A percentile compares a stretch with the other conserved stretches of the same genome.
phyloP scores from a whole-genome alignment of 2,797 vertebrate species.

The Merluccius polli region DNA sequence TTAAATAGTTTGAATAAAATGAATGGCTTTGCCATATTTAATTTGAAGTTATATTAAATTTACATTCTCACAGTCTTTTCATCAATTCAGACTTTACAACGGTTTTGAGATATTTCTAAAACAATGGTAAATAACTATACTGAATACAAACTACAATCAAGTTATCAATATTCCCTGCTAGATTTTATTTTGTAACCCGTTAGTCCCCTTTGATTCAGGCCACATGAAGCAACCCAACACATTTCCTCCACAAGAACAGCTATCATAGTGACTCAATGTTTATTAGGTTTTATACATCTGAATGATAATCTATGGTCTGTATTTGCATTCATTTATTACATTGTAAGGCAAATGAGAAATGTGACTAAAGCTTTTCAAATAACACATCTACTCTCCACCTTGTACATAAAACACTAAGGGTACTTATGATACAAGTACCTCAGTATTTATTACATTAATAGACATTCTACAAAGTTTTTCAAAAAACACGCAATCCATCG shows the following conservation, averaged over 20 bases:
- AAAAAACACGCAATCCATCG: background rate
- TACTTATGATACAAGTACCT: background rate
- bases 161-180: background rate
- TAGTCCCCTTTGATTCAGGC: conserved; percentile 2
- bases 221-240: background rate
- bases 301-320: background rate
- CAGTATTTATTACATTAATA: background rate
- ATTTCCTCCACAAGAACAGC: background rate
- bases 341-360: background rate
- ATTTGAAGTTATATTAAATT: background rate
- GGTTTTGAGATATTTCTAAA: background rate
- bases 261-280: background rate
- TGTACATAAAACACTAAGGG: too few relatives aligned
- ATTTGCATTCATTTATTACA: background rate
- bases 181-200: background rate
- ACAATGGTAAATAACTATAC: background rate
- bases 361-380: conserved; percentile 26
- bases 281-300: background rate
- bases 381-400: too few relatives aligned
- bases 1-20: too few relatives aligned
- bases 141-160: background rate
- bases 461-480: background rate
- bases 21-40: background rate
- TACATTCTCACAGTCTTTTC: background rate
- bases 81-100: background rate